A percentile compares a stretch with the other conserved stretches of the same genome.
Evolutionary conservation across 2,797 vertebrate species (phyloP).

Genomic region (Lutjanus argentimaculatus): DNA sequence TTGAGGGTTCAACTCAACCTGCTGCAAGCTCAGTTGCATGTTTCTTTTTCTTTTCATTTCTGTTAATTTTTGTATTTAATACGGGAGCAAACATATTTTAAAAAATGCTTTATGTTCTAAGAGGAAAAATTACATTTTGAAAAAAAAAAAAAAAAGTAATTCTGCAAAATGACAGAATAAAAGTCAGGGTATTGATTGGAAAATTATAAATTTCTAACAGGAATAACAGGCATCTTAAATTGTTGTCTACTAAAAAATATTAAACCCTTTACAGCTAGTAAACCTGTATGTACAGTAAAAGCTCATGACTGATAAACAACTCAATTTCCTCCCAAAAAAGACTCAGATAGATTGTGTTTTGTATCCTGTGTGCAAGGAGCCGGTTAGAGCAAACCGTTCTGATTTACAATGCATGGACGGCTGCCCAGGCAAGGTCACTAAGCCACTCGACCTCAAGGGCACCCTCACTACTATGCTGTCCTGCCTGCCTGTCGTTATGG

Average conservation of each 20-base stretch:
- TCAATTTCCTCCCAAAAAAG: not conserved
- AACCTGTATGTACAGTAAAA: not conserved
- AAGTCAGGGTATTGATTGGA: too few relatives aligned
- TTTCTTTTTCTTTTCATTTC: not conserved
- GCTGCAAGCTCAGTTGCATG: not conserved
- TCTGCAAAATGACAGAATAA: not conserved
- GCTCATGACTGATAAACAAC: not conserved
- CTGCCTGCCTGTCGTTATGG: conserved; percentile 68
- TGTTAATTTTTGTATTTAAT: not conserved
- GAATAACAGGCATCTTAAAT: not conserved
- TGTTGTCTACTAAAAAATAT: not conserved
- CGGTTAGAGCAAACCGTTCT: conserved; percentile 27
- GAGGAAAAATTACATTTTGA: not conserved
- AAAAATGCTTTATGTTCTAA: not conserved
- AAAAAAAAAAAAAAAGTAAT: not conserved
- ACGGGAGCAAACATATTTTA: not conserved
- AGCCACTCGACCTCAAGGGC: conserved; percentile 75
- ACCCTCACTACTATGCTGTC: conserved; percentile 56
- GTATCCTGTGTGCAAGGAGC: conserved; percentile 23
- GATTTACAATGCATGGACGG: conserved; percentile 68
- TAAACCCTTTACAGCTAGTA: not conserved
- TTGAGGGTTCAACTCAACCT: not conserved
- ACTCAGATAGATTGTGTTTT: conserved; percentile 12
- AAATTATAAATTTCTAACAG: not conserved
- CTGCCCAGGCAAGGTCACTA: conserved; percentile 73